Evolutionary conservation across 2,113 vertebrate species (phyloP).

Genomic region (Atlantisia rogersi): DNA sequence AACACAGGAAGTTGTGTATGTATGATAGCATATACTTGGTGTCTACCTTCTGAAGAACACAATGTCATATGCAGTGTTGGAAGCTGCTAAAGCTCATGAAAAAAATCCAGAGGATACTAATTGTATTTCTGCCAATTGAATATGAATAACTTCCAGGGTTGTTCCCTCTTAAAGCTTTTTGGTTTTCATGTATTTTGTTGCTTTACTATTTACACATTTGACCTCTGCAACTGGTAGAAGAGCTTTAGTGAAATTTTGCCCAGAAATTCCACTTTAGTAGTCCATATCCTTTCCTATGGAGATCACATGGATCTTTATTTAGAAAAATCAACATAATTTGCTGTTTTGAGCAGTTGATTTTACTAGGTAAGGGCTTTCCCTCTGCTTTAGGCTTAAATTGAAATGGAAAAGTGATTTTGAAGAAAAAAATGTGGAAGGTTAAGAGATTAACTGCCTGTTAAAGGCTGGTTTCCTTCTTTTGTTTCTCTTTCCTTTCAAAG

Average conservation of each 20-base stretch:
- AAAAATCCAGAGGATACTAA: not conserved
- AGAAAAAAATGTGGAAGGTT: not conserved
- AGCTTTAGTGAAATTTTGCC: not conserved
- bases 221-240: not conserved
- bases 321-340: not conserved
- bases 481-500: constrained; percentile 41
- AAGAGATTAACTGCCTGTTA: not conserved
- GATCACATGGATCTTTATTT: not conserved
- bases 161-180: not conserved
- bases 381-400: not conserved
- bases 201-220: not conserved
- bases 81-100: not conserved
- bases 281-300: not conserved
- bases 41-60: not conserved
- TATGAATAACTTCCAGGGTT: not conserved
- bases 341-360: not conserved
- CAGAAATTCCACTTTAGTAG: not conserved
- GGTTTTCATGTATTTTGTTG: not conserved
- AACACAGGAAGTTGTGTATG: not conserved
- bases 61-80: not conserved
- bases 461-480: constrained; percentile 41
- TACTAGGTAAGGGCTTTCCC: not conserved
- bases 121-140: not conserved
- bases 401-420: not conserved
- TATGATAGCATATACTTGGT: not conserved